phyloP scores from a whole-genome alignment of 1,140 invertebrate species.

The Antheraea pernyi region DNA sequence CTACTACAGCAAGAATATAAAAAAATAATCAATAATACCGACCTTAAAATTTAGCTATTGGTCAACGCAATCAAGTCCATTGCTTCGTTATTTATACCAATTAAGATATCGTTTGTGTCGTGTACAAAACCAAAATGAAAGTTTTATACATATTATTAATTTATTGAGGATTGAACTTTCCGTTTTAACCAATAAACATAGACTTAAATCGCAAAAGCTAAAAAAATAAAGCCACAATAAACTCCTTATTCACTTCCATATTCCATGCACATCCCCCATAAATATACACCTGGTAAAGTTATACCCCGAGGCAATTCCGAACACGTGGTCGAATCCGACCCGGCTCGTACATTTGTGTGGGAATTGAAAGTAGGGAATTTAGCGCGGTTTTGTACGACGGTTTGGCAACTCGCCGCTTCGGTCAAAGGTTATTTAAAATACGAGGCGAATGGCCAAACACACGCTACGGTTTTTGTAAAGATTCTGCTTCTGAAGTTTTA shows the following conservation, averaged over 20 bases:
- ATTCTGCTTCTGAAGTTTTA: neutral
- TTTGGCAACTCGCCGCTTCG: constrained; percentile 12
- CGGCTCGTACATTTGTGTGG: constrained; percentile 8
- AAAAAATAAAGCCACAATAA: constrained; percentile 2
- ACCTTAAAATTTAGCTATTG: too few relatives aligned
- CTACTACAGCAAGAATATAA: too few relatives aligned
- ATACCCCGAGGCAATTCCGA: constrained; percentile 10
- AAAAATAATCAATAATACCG: too few relatives aligned
- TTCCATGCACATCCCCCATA: constrained; percentile 24
- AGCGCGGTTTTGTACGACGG: constrained; percentile 11
- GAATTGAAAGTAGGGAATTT: constrained; percentile 32
- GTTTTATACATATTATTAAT: neutral
- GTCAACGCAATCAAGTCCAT: too few relatives aligned
- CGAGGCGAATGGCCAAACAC: neutral
- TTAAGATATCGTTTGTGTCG: too few relatives aligned
- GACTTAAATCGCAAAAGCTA: neutral
- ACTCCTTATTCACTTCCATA: constrained; percentile 14
- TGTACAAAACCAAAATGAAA: too few relatives aligned
- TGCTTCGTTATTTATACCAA: too few relatives aligned
- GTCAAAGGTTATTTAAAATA: constrained; percentile 13
- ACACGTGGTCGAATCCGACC: constrained; percentile 13
- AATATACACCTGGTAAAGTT: constrained; percentile 16
- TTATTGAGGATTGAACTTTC: neutral
- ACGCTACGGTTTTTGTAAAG: neutral
- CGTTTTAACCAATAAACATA: neutral